Evolutionary conservation across 2,797 vertebrate genomes (phyloP).

Genomic region (Alfaro cultratus): DNA sequence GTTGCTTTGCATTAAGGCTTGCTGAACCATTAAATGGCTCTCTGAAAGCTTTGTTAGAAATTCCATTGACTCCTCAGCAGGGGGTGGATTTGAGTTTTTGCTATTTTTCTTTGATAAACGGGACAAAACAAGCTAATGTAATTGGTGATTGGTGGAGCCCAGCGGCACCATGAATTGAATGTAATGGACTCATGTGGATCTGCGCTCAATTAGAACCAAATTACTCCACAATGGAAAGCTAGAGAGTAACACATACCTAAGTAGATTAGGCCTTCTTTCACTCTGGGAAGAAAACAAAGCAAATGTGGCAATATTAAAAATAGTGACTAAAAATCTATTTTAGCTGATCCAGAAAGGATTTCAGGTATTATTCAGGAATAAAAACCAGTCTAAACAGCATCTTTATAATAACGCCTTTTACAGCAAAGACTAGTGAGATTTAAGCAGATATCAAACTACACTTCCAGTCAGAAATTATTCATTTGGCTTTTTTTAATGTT

Average conservation of each 20-base stretch:
- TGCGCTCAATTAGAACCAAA: slow-evolving; percentile 60
- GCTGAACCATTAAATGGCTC: slow-evolving; percentile 73
- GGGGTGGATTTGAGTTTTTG: slow-evolving; percentile 65
- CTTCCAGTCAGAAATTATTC: background rate
- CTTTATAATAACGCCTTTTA: background rate
- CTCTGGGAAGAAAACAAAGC: background rate
- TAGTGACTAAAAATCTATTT: background rate
- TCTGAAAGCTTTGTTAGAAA: slow-evolving; percentile 67
- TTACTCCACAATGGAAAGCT: slow-evolving; percentile 37
- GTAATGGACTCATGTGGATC: slow-evolving; percentile 60
- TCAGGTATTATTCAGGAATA: background rate
- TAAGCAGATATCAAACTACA: background rate
- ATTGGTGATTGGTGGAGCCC: slow-evolving; percentile 65
- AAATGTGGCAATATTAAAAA: slow-evolving; percentile 7
- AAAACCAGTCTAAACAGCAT: background rate
- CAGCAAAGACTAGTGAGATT: background rate
- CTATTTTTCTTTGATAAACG: slow-evolving; percentile 47
- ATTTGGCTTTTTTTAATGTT: background rate
- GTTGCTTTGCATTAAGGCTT: slow-evolving; percentile 67
- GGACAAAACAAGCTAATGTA: slow-evolving; percentile 67
- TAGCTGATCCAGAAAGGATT: background rate
- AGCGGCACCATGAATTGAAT: slow-evolving; percentile 47
- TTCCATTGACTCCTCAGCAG: slow-evolving; percentile 62
- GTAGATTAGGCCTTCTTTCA: background rate
- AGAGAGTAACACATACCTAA: slow-evolving; percentile 10